Evolutionary conservation across 92 coral and sea anemone species (phyloP), one percentile per base, ranked within the genome.

Genomic region (Hydrozoanthus gracilis): DNA sequence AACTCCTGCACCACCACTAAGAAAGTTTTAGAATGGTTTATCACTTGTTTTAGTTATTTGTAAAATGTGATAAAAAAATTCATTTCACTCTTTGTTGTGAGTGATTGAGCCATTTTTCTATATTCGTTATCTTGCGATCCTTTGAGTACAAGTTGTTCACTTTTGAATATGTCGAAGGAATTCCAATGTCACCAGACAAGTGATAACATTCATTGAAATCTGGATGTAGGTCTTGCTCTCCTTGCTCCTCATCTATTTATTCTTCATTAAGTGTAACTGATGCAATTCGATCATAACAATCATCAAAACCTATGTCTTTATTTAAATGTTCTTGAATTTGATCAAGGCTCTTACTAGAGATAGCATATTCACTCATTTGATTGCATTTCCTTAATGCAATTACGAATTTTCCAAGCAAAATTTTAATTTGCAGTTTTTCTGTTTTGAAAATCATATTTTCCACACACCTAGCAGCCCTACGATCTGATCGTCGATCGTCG

Each of bases 321-420:
- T 88, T 61, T 13, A 79, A 52, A 20, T 62, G 87, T 61, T 88
- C 84, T 61, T 79, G 78, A 65, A 87, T 87, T 2, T 61, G 76
- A 70, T 87, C 56, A 17, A 79, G 73, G n/a, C n/a, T n/a, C n/a
- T n/a, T n/a, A n/a, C n/a, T n/a, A n/a, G n/a, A n/a, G n/a, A n/a
- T n/a, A n/a, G 87, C 91, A 88, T 80, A 82, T 65, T 82, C 76
- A 8, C 74, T 60, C 70, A 80, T 82, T 79, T 87, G 90, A 39
- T n/a, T n/a, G n/a, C n/a, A n/a, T n/a, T n/a, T n/a, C n/a, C n/a
- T 86, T 13, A 90, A 70, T 17, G 92, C 92, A 58, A 79, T 49
- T 58, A 77, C 69, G 44, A 78, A 77, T 39, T 86, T 62, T 9
- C 89, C 84, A 2, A 77, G 85, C 64, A 86, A 27, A 52, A 86